These are phyloP conservation scores for Protobothrops mucrosquamatus DNA, from an alignment of 2,113 vertebrate species.

Conservation along the genomic window DNA sequence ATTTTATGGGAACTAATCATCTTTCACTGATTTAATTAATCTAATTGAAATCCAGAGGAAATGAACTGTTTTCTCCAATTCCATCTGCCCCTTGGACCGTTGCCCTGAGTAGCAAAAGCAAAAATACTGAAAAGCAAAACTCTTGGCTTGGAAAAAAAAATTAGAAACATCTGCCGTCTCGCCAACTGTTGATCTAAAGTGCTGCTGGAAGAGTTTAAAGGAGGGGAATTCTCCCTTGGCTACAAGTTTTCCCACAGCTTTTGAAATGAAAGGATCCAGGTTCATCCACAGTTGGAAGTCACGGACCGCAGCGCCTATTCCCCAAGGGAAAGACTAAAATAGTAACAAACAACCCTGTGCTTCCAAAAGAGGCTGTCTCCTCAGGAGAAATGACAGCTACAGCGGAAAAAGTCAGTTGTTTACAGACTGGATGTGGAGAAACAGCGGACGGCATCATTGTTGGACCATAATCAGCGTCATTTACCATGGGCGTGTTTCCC, in stretches of 20 bases:
- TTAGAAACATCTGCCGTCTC: background rate
- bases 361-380: background rate
- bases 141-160: background rate
- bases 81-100: background rate
- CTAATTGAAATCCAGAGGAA: background rate
- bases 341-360: background rate
- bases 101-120: background rate
- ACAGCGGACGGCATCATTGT: background rate
- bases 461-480: background rate
- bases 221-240: background rate
- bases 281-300: background rate
- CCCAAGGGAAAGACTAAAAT: background rate
- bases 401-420: background rate
- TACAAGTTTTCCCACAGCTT: background rate
- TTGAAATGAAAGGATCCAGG: background rate
- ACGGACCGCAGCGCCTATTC: background rate
- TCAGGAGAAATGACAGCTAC: background rate
- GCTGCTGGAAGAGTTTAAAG: background rate
- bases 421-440: background rate
- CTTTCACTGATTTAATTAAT: background rate
- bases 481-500: background rate
- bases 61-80: background rate
- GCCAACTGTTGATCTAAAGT: background rate
- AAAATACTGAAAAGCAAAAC: background rate
- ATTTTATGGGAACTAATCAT: background rate